phyloP scores from a whole-genome alignment of 1,140 invertebrate genomes.

The Charaxes varanes region DNA sequence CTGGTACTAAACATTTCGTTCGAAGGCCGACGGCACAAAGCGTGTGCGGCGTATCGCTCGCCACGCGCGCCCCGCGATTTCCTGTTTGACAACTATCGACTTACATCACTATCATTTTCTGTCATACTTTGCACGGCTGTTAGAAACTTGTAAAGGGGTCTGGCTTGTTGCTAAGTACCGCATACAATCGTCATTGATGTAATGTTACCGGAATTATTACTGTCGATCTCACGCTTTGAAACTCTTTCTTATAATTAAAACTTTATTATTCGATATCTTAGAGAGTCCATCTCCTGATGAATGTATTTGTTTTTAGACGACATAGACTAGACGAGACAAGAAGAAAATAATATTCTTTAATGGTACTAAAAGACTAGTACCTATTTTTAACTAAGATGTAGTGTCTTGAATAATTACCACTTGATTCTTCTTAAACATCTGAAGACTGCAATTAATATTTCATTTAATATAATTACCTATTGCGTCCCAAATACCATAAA shows the following conservation, averaged over 20 bases:
- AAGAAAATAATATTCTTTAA: too few species aligned
- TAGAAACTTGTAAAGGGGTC: constrained; percentile 66
- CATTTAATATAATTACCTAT: constrained; percentile 19
- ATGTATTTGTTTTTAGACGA: too few species aligned
- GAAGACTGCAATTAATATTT: constrained; percentile 18
- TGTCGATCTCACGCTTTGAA: constrained; percentile 36
- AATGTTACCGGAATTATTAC: constrained; percentile 53
- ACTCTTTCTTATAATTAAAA: constrained; percentile 51
- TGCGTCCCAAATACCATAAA: constrained; percentile 42
- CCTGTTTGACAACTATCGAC: constrained; percentile 72
- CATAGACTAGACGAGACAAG: too few species aligned
- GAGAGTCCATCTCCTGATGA: too few species aligned
- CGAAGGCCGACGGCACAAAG: constrained; percentile 64
- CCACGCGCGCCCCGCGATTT: constrained; percentile 65
- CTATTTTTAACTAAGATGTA: too few species aligned
- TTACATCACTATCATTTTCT: constrained; percentile 72
- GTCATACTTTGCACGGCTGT: constrained; percentile 58
- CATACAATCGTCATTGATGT: constrained; percentile 49
- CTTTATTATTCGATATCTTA: constrained; percentile 35
- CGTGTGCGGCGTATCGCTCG: constrained; percentile 56
- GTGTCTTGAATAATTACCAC: too few species aligned
- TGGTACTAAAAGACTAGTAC: too few species aligned
- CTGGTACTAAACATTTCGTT: constrained; percentile 57
- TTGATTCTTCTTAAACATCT: too few species aligned
- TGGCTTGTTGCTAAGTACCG: constrained; percentile 58